Percentiles rank a stretch among this genome's conserved stretches.
These are phyloP conservation scores for Nansenia antarctica DNA, from an alignment of 2,113 vertebrate species.

Conservation along the genomic window DNA sequence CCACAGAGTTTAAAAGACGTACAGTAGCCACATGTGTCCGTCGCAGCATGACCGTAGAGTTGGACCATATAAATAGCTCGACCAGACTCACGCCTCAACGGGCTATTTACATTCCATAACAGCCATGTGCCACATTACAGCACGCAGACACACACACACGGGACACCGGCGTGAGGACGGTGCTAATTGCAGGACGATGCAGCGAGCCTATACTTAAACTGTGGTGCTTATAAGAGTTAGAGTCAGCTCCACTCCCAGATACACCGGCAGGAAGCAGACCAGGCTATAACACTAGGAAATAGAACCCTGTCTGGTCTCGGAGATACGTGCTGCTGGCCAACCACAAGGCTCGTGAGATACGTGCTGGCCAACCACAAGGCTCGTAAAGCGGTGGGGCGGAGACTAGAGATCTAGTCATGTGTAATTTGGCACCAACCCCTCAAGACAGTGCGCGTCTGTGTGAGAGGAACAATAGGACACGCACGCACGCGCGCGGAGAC, in stretches of 20 bases:
- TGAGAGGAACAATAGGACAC: no score
- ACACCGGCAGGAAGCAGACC: constrained; percentile 39
- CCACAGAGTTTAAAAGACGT: no score
- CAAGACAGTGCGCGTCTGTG: not conserved
- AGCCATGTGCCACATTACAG: not conserved
- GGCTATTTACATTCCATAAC: not conserved
- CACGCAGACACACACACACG: not conserved
- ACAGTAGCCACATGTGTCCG: no score
- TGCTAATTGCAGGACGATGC: constrained; percentile 56
- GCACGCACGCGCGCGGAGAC: no score
- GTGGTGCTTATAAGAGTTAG: no score
- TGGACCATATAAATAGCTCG: no score
- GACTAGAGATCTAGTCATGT: constrained; percentile 11
- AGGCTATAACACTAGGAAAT: constrained; percentile 42
- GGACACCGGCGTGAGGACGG: constrained; percentile 42
- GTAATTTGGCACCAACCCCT: constrained; percentile 9
- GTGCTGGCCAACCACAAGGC: no score
- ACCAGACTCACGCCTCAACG: no score
- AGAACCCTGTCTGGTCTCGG: constrained; percentile 33
- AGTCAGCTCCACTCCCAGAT: no score
- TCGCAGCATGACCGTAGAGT: no score
- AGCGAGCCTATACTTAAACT: constrained; percentile 59
- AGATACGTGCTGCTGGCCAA: no score
- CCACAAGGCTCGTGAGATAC: no score
- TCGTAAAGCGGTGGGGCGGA: constrained; percentile 5